Percentiles rank a stretch among this genome's conserved stretches.
Conservation (phyloP, 2,888 invertebrate species). For the Caenorhabditis auriculariae region DNA sequence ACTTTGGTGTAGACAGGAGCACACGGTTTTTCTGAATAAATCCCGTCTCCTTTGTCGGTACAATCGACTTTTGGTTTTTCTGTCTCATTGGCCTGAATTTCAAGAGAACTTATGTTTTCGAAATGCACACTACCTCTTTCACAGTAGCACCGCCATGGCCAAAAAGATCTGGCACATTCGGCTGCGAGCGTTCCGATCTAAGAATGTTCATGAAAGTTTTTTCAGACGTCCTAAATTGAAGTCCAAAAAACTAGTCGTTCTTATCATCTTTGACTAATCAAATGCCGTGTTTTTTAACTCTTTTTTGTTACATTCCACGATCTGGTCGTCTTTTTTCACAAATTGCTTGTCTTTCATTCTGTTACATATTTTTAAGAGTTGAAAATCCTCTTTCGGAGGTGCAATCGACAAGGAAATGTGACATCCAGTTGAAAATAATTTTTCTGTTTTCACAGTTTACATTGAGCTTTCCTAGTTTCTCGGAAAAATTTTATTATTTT, state of each 20-base stretch:
- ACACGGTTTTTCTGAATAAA: conserved; percentile 17
- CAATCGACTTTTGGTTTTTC: conserved; percentile 24
- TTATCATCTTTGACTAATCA: background rate
- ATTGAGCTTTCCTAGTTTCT: too few relatives aligned
- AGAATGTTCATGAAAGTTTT: background rate
- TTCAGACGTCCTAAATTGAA: background rate
- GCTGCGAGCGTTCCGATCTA: conserved; percentile 10
- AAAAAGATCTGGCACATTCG: conserved; percentile 10
- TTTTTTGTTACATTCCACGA: background rate
- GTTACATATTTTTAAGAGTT: too few relatives aligned
- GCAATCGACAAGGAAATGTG: too few relatives aligned
- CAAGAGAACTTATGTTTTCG: background rate
- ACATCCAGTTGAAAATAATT: too few relatives aligned
- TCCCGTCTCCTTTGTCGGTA: conserved; percentile 17
- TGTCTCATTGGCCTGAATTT: conserved; percentile 6
- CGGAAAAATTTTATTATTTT: too few relatives aligned
- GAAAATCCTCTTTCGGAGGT: too few relatives aligned
- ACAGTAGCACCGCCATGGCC: conserved; percentile 16
- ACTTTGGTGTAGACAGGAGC: too few relatives aligned
- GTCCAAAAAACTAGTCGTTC: background rate
- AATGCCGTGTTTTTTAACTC: background rate
- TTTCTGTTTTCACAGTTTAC: too few relatives aligned
- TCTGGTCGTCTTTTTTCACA: background rate
- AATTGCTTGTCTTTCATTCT: too few relatives aligned
- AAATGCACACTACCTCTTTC: background rate